phyloP scores from a whole-genome alignment of 2,797 vertebrate species.

The Falco biarmicus region DNA sequence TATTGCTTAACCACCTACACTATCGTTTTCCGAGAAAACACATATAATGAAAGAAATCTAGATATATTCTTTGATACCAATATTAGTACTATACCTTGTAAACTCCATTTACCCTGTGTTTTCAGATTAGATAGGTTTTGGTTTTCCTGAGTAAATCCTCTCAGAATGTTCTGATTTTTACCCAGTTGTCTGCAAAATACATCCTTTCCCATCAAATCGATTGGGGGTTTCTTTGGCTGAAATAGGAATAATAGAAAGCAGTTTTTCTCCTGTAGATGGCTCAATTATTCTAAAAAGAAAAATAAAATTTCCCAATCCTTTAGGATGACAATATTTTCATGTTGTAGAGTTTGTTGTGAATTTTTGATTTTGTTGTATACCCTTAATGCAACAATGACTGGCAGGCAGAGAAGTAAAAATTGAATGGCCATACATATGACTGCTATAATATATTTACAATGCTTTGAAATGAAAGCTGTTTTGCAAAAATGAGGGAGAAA shows the following conservation, averaged over 20 bases:
- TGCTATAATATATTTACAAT: neutral
- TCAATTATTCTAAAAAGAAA: neutral
- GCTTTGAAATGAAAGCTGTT: constrained; percentile 26
- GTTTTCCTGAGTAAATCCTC: neutral
- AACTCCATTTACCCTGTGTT: neutral
- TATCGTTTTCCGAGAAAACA: neutral
- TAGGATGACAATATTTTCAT: neutral
- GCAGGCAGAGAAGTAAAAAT: constrained; percentile 15
- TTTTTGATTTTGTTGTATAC: neutral
- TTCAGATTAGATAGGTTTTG: neutral
- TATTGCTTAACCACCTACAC: neutral
- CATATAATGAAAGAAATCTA: neutral
- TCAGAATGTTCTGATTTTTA: neutral
- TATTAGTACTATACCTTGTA: neutral
- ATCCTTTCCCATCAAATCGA: neutral
- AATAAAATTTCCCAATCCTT: neutral
- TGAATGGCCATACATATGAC: neutral
- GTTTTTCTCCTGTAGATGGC: neutral
- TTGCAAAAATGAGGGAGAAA: neutral
- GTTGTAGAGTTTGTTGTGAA: neutral
- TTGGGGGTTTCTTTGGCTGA: neutral
- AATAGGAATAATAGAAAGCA: neutral
- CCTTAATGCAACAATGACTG: neutral
- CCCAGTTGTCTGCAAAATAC: neutral
- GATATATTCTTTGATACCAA: neutral